Evolutionary conservation across 1,140 invertebrate genomes (phyloP).

Genomic region (Acromyrmex echinatior): DNA sequence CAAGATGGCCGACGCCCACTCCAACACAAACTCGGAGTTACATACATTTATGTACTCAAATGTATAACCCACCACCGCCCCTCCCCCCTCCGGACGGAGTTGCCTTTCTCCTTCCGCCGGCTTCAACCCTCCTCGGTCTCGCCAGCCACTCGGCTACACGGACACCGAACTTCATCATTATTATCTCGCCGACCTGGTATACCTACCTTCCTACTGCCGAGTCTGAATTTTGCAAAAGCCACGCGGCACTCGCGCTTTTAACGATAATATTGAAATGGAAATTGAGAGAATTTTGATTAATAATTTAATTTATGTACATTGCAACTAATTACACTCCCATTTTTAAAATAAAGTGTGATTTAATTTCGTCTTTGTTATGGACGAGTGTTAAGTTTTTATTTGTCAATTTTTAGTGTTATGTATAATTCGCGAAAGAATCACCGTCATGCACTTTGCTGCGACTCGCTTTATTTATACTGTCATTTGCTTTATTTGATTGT

Average conservation of each 20-base stretch:
- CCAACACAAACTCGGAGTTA: conserved; percentile 86
- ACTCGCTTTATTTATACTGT: neutral
- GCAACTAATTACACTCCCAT: neutral
- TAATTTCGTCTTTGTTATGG: neutral
- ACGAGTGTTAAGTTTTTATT: neutral
- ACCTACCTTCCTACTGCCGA: conserved; percentile 59
- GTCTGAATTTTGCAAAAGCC: conserved; percentile 74
- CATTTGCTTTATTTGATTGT: neutral
- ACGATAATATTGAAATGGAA: conserved; percentile 46
- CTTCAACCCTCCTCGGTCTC: conserved; percentile 81
- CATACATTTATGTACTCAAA: conserved; percentile 87
- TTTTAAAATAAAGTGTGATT: neutral
- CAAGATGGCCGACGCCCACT: conserved; percentile 87
- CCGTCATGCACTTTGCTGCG: neutral
- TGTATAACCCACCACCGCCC: conserved; percentile 83
- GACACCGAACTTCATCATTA: conserved; percentile 86
- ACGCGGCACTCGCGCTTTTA: conserved; percentile 31
- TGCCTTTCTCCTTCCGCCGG: conserved; percentile 83
- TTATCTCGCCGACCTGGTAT: conserved; percentile 75
- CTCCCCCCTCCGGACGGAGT: conserved; percentile 81
- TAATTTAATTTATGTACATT: neutral
- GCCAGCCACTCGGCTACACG: conserved; percentile 81
- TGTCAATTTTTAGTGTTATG: neutral
- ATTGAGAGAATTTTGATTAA: conserved; percentile 29
- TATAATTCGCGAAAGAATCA: neutral